phyloP scores from a whole-genome alignment of 1,140 invertebrate species.

The Belonocnema kinseyi region DNA sequence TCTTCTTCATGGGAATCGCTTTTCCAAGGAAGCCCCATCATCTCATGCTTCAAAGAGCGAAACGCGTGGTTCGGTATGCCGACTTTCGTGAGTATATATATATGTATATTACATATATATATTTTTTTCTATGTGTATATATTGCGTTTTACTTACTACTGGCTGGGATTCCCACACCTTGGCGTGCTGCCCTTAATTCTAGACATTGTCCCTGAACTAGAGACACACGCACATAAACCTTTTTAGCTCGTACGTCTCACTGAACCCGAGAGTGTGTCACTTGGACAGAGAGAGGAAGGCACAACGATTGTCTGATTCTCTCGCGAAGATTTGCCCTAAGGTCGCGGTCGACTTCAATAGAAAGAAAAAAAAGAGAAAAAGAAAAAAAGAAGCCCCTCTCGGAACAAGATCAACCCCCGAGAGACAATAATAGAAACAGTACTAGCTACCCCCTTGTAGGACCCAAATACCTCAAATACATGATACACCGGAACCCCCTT shows the following conservation, averaged over 20 bases:
- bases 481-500: constrained; percentile 17
- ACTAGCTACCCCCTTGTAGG: constrained; percentile 5
- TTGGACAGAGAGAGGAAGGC: neutral
- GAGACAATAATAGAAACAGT: constrained; percentile 31
- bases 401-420: constrained; percentile 24
- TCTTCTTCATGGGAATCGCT: constrained; percentile 29
- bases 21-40: constrained; percentile 14
- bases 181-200: constrained; percentile 14
- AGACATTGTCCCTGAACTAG: constrained; percentile 31
- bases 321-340: constrained; percentile 25
- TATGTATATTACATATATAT: too few relatives aligned
- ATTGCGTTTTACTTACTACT: neutral
- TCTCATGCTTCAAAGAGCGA: constrained; percentile 21
- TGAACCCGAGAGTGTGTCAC: constrained; percentile 28
- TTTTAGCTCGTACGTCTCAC: constrained; percentile 27
- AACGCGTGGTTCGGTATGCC: constrained; percentile 3
- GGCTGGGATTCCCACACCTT: constrained; percentile 16
- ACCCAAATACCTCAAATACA: constrained; percentile 22
- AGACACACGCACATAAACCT: constrained; percentile 11
- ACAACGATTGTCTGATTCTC: neutral
- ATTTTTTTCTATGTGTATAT: neutral
- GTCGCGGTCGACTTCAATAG: constrained; percentile 29
- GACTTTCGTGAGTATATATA: neutral
- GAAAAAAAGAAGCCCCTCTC: neutral
- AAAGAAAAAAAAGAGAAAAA: constrained; percentile 2